These are phyloP conservation scores for Patagioenas fasciata DNA, from an alignment of 2,113 vertebrate genomes.

Conservation along the genomic window DNA sequence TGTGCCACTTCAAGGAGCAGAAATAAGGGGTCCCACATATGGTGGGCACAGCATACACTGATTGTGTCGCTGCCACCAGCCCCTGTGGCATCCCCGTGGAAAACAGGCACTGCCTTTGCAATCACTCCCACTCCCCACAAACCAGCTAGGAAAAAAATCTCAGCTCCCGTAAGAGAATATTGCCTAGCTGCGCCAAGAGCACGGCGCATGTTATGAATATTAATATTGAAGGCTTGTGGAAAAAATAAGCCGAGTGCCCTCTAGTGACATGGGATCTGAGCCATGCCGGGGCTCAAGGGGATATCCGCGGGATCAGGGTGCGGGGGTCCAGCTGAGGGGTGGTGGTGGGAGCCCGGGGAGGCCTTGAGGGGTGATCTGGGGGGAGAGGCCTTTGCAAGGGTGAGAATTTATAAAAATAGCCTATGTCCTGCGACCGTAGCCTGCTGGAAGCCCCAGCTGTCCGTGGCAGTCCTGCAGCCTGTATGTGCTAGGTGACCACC, in stretches of 20 bases:
- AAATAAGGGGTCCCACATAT: background rate
- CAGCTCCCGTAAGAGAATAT: background rate
- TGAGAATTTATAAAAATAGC: background rate
- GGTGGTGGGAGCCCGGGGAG: background rate
- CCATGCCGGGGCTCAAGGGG: background rate
- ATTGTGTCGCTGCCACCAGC: background rate
- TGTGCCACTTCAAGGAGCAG: accelerated
- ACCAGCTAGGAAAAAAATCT: background rate
- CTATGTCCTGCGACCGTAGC: background rate
- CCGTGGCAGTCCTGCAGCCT: accelerated
- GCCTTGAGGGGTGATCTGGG: accelerated
- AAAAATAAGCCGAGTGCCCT: constrained; percentile 64
- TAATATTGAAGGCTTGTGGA: background rate
- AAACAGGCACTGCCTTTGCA: background rate
- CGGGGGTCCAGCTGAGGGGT: accelerated
- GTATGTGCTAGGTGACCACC: accelerated
- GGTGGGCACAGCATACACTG: accelerated
- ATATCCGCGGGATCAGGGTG: accelerated
- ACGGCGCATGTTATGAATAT: background rate
- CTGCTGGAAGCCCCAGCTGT: background rate
- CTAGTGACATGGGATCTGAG: background rate
- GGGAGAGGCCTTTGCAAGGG: background rate
- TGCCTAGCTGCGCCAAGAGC: background rate
- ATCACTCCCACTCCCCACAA: background rate
- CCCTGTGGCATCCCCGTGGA: background rate